phyloP scores from a whole-genome alignment of 2,888 invertebrate species.

The Hetaerina titia region DNA sequence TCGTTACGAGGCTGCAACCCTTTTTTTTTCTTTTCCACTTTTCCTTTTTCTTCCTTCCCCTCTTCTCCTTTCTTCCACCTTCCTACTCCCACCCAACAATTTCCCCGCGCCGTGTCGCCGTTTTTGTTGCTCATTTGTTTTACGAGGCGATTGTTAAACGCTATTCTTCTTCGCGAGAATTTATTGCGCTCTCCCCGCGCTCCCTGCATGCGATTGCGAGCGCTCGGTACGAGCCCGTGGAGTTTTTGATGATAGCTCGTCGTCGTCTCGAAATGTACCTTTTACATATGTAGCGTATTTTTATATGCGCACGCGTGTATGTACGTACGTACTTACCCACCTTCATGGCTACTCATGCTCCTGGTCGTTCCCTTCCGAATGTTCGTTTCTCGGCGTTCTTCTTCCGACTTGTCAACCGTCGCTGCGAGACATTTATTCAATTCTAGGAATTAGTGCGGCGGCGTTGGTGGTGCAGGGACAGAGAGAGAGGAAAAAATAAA shows the following conservation, averaged over 20 bases:
- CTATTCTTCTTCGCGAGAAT: neutral
- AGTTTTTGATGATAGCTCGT: neutral
- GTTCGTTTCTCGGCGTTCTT: neutral
- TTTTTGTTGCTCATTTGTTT: slow-evolving; percentile 1
- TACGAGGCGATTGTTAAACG: neutral
- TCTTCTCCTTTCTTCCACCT: neutral
- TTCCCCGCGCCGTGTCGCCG: neutral
- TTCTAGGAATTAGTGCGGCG: neutral
- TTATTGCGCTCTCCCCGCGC: neutral
- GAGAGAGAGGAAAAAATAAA: neutral
- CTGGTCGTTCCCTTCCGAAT: neutral
- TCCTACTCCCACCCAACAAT: neutral
- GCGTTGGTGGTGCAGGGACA: neutral
- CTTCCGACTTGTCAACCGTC: neutral
- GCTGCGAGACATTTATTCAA: neutral
- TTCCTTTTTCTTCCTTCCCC: neutral
- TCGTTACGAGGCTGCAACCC: neutral
- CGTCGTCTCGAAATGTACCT: no score
- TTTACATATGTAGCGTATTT: no score
- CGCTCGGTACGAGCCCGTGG: neutral
- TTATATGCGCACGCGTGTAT: no score
- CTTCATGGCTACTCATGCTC: neutral
- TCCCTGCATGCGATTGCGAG: neutral
- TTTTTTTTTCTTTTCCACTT: neutral
- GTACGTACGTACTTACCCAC: neutral